Percentiles rank a stretch among this genome's conserved stretches.
phyloP scores from a whole-genome alignment of 2,888 invertebrate species.

The Sepiola atlantica region DNA sequence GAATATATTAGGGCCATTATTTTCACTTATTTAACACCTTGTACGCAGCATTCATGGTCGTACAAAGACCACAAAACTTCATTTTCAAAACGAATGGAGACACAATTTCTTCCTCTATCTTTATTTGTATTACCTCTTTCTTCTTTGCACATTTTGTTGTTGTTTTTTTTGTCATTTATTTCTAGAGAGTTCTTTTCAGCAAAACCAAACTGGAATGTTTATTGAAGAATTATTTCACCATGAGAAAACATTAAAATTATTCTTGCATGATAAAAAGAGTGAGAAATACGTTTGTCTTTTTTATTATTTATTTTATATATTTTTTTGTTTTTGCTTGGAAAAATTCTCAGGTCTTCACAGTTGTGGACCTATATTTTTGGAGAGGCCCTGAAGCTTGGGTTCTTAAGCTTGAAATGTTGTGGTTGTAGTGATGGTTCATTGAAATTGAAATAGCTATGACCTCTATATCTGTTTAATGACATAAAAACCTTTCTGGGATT shows the following conservation, averaged over 20 bases:
- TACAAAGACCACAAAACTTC: constrained; percentile 32
- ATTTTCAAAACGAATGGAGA: constrained; percentile 32
- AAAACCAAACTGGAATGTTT: background rate
- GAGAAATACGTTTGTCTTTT: background rate
- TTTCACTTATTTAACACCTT: constrained; percentile 13
- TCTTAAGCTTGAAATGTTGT: too few relatives aligned
- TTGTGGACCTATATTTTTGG: too few relatives aligned
- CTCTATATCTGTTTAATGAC: too few relatives aligned
- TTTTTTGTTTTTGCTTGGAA: too few relatives aligned
- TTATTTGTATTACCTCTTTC: background rate
- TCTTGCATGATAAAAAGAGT: background rate
- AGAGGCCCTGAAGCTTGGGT: too few relatives aligned
- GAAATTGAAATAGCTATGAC: too few relatives aligned
- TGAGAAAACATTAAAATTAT: constrained; percentile 32
- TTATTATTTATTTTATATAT: too few relatives aligned
- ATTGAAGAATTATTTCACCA: constrained; percentile 20
- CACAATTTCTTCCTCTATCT: background rate
- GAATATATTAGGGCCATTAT: constrained; percentile 32
- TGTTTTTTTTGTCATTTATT: background rate
- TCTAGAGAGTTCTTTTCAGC: background rate
- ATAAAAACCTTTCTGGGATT: too few relatives aligned
- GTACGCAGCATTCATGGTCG: constrained; percentile 20
- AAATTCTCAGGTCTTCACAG: too few relatives aligned
- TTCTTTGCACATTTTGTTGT: background rate
- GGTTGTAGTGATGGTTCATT: too few relatives aligned